phyloP scores from a whole-genome alignment of 2,888 invertebrate genomes.

The Andrena flavipes region DNA sequence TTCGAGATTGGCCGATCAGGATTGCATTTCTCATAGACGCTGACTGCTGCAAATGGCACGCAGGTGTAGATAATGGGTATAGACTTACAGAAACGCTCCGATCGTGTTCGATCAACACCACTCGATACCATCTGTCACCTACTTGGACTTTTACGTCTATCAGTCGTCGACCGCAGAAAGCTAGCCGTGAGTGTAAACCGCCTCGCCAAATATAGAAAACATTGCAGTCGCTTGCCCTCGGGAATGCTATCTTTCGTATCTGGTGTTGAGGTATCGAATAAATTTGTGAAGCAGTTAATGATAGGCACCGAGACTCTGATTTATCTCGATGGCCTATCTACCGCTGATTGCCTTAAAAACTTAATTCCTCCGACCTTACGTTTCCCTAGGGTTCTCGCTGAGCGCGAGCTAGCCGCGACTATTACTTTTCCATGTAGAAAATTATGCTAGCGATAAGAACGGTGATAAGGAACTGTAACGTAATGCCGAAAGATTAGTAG shows the following conservation, averaged over 20 bases:
- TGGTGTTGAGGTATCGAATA: not conserved
- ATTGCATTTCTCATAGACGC: not conserved
- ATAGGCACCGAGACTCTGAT: not conserved
- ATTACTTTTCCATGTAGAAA: not conserved
- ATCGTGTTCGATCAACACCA: slow-evolving; percentile 15
- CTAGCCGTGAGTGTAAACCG: slow-evolving; percentile 30
- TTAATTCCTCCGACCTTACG: not conserved
- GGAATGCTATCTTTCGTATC: slow-evolving; percentile 23
- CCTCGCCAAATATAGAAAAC: slow-evolving; percentile 30
- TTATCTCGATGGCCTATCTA: not conserved
- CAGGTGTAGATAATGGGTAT: slow-evolving; percentile 27
- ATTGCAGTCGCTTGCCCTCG: not conserved
- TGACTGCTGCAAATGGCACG: not conserved
- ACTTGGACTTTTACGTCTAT: slow-evolving; percentile 27
- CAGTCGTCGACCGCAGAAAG: slow-evolving; percentile 49
- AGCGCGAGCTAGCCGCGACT: not conserved
- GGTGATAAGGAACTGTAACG: slow-evolving; percentile 14
- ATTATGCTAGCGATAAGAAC: slow-evolving; percentile 21
- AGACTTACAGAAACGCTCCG: slow-evolving; percentile 24
- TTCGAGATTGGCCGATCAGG: not conserved
- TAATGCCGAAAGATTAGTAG: slow-evolving; percentile 21
- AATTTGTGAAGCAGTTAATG: not conserved
- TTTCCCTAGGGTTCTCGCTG: not conserved
- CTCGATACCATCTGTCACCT: slow-evolving; percentile 33
- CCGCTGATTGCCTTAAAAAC: not conserved